A percentile compares a stretch with the other conserved stretches of the same genome.
These are phyloP conservation scores for Leptopilina syphax DNA, from an alignment of 2,888 invertebrate species.

Conservation along the genomic window DNA sequence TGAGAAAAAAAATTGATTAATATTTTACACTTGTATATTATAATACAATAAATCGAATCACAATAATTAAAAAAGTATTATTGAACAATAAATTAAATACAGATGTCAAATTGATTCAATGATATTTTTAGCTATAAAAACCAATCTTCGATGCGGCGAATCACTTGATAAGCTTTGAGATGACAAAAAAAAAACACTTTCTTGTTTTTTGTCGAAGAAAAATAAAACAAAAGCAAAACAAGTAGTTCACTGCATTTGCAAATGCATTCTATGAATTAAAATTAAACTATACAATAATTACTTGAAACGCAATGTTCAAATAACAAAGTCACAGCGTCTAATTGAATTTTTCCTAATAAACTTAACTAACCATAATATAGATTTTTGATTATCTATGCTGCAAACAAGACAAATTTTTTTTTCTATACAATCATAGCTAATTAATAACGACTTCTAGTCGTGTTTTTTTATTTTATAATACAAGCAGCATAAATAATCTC, in stretches of 20 bases:
- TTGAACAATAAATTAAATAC: too few relatives aligned
- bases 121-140: not conserved
- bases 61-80: too few relatives aligned
- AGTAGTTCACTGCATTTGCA: conserved; percentile 32
- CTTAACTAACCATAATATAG: conserved; percentile 8
- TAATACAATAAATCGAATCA: too few relatives aligned
- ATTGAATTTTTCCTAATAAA: conserved; percentile 39
- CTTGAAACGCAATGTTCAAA: conserved; percentile 37
- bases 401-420: conserved; percentile 17
- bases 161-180: conserved; percentile 20
- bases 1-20: too few relatives aligned
- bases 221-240: conserved; percentile 3
- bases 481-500: conserved; percentile 34
- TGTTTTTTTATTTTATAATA: conserved; percentile 12
- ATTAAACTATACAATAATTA: conserved; percentile 27
- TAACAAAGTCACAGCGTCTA: conserved; percentile 41
- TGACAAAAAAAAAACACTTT: not conserved
- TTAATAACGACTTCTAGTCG: not conserved
- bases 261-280: conserved; percentile 29
- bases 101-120: conserved; percentile 14
- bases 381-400: conserved; percentile 33
- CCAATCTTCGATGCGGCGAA: conserved; percentile 4
- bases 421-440: conserved; percentile 23
- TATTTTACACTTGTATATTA: too few relatives aligned
- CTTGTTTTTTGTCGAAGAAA: not conserved